Percentiles rank a stretch among this genome's conserved stretches.
Conservation (phyloP, 2,797 vertebrate species). For the Buphagus erythrorhynchus region DNA sequence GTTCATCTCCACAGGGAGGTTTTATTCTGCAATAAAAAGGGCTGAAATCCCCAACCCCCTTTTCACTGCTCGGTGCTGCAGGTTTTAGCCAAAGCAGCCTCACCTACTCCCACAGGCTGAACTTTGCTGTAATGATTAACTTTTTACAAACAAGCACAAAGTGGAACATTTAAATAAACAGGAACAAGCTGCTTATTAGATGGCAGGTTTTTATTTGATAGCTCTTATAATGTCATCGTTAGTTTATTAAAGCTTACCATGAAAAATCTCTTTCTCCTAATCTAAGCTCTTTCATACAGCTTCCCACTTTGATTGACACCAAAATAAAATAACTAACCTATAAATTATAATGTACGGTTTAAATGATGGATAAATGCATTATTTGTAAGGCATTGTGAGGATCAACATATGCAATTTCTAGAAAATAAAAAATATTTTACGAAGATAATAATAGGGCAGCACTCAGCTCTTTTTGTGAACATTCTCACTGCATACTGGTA, state of each 20-base stretch:
- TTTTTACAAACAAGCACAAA: not conserved
- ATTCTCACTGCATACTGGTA: not conserved
- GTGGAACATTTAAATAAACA: not conserved
- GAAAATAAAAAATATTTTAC: conserved; percentile 11
- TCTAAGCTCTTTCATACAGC: conserved; percentile 4
- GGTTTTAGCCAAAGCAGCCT: not conserved
- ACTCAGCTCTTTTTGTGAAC: not conserved
- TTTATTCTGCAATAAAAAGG: not conserved
- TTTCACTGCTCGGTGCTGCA: not conserved
- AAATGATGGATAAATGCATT: not conserved
- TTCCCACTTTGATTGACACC: conserved; percentile 40
- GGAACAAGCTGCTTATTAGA: not conserved
- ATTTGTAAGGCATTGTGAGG: not conserved
- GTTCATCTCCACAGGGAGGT: not conserved
- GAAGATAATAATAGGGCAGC: not conserved
- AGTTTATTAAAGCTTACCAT: not conserved
- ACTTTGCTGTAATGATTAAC: not conserved
- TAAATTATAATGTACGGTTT: conserved; percentile 34
- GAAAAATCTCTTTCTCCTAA: conserved; percentile 15
- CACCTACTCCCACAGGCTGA: not conserved
- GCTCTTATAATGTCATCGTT: not conserved
- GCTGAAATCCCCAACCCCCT: not conserved
- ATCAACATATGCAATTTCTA: not conserved
- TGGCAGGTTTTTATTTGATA: not conserved
- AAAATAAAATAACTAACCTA: conserved; percentile 51